phyloP scores from a whole-genome alignment of 2,888 invertebrate species.

The Diarsia dahlii region DNA sequence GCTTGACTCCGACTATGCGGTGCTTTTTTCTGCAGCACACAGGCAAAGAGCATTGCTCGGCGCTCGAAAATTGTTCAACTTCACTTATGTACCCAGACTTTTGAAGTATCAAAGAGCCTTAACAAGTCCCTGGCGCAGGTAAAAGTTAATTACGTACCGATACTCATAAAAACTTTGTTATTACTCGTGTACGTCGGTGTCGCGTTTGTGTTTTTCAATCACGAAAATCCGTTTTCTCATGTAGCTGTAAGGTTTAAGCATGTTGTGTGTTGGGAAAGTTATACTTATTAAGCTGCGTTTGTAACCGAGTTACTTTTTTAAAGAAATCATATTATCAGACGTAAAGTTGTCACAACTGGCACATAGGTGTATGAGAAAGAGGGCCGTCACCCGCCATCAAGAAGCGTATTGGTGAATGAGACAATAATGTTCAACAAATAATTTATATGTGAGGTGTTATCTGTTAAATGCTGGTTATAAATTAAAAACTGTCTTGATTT shows the following conservation, averaged over 20 bases:
- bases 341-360: background rate
- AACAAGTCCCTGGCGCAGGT: background rate
- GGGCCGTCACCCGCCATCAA: background rate
- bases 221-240: constrained; percentile 23
- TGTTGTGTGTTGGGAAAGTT: constrained; percentile 1
- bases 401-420: background rate
- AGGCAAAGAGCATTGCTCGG: background rate
- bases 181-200: constrained; percentile 9
- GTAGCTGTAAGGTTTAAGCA: constrained; percentile 6
- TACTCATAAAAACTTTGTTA: constrained; percentile 33
- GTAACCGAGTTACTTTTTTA: constrained; percentile 10
- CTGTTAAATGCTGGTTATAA: too few species aligned
- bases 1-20: background rate
- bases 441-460: too few species aligned
- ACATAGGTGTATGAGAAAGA: background rate
- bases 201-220: constrained; percentile 25
- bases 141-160: constrained; percentile 16
- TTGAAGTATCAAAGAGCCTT: background rate
- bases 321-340: constrained; percentile 14
- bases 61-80: constrained; percentile 5
- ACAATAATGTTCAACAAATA: too few species aligned
- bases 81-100: constrained; percentile 4
- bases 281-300: background rate
- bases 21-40: constrained; percentile 4
- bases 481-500: background rate